Evolutionary conservation across 2,113 vertebrate genomes (phyloP).

Genomic region (Ranitomeya variabilis): DNA sequence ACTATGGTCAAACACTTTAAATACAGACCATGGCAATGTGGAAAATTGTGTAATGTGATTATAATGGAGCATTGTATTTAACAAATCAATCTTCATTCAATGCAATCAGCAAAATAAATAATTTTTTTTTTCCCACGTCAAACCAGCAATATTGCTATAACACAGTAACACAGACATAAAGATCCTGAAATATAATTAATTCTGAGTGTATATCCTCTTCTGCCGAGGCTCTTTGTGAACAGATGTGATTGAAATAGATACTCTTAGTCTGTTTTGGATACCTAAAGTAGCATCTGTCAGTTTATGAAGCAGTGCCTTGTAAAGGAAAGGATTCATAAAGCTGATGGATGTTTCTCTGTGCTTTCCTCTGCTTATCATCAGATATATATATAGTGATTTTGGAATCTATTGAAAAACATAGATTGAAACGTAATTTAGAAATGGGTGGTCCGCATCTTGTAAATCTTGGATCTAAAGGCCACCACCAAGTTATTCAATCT

Average conservation of each 20-base stretch:
- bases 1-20: background rate
- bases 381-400: too few species aligned
- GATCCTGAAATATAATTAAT: conserved; percentile 69
- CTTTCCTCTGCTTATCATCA: background rate
- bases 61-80: background rate
- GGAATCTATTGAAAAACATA: background rate
- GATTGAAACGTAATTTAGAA: background rate
- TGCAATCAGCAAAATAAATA: background rate
- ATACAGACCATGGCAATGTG: background rate
- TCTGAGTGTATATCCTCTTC: conserved; percentile 64
- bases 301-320: conserved; percentile 75
- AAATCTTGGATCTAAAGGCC: background rate
- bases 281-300: conserved; percentile 86
- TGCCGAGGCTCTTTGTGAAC: conserved; percentile 82
- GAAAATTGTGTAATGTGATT: background rate
- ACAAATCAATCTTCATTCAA: background rate
- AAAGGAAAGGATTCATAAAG: conserved; percentile 63
- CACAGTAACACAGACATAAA: conserved; percentile 64
- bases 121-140: background rate
- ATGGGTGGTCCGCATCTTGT: background rate
- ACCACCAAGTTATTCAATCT: too few species aligned
- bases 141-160: conserved; percentile 59
- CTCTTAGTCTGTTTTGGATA: conserved; percentile 80
- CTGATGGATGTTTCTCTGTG: background rate
- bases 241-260: conserved; percentile 88